Evolutionary conservation across 1,140 invertebrate species (phyloP).

Genomic region (Hyposmocoma kahamanoa): DNA sequence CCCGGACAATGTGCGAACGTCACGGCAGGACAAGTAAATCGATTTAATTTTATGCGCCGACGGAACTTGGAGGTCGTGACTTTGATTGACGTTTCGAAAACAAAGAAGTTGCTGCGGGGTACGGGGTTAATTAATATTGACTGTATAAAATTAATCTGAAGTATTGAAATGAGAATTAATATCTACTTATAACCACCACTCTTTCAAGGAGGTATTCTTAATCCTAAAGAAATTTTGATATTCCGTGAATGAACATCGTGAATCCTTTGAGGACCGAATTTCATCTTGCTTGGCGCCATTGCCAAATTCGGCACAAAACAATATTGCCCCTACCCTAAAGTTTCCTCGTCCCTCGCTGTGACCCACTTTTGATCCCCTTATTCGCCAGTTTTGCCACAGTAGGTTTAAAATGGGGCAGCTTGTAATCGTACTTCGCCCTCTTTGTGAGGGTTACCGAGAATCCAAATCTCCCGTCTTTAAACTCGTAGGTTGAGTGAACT

Average conservation of each 20-base stretch:
- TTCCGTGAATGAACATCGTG: no score
- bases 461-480: slow-evolving; percentile 13
- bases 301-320: not conserved
- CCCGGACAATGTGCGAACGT: slow-evolving; percentile 1
- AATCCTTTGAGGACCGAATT: not conserved
- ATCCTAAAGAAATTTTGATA: no score
- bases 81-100: slow-evolving; percentile 1
- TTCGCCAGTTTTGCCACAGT: slow-evolving; percentile 50
- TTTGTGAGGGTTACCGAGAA: slow-evolving; percentile 13
- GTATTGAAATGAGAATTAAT: no score
- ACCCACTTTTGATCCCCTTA: slow-evolving; percentile 40
- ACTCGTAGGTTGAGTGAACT: slow-evolving; percentile 6
- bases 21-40: not conserved
- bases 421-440: slow-evolving; percentile 47
- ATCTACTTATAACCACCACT: no score
- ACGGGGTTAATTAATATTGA: no score
- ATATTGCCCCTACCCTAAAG: slow-evolving; percentile 35
- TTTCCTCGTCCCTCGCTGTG: slow-evolving; percentile 7
- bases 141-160: no score
- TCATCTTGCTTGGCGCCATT: not conserved
- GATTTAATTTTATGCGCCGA: not conserved
- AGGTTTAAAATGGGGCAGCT: slow-evolving; percentile 63
- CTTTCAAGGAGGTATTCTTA: no score
- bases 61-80: slow-evolving; percentile 2
- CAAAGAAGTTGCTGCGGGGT: no score